Evolutionary conservation across 2,113 vertebrate genomes (phyloP).

Genomic region (Pygoscelis adeliae): DNA sequence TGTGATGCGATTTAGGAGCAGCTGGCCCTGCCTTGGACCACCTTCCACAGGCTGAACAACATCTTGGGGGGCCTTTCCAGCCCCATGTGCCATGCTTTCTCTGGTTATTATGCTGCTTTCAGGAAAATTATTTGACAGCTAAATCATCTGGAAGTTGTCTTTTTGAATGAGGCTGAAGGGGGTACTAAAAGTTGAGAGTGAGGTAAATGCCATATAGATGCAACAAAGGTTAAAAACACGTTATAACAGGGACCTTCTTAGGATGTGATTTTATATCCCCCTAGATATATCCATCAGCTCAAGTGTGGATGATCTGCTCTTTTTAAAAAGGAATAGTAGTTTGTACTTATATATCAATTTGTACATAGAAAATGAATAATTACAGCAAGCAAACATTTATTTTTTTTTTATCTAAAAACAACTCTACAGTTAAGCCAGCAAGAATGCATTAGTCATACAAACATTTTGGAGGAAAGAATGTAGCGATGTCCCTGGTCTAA

Average conservation of each 20-base stretch:
- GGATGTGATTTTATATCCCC: neutral
- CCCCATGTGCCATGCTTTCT: neutral
- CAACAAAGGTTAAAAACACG: neutral
- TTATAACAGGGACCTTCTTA: neutral
- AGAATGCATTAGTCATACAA: neutral
- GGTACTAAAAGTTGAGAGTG: neutral
- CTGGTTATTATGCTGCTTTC: neutral
- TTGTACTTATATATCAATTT: neutral
- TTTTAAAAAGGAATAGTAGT: neutral
- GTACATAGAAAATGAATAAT: neutral
- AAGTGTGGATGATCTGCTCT: neutral
- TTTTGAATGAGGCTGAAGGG: neutral
- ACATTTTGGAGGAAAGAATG: neutral
- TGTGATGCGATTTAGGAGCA: neutral
- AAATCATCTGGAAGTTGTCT: neutral
- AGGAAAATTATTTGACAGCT: neutral
- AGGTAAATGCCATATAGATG: neutral
- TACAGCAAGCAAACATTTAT: neutral
- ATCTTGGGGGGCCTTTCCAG: neutral
- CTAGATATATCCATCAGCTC: neutral
- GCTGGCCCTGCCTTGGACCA: neutral
- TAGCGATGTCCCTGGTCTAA: neutral
- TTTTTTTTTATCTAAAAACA: neutral
- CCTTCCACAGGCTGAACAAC: neutral
- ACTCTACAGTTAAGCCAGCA: neutral